phyloP scores from a whole-genome alignment of 2,113 vertebrate genomes.

The Ciconia boyciana region DNA sequence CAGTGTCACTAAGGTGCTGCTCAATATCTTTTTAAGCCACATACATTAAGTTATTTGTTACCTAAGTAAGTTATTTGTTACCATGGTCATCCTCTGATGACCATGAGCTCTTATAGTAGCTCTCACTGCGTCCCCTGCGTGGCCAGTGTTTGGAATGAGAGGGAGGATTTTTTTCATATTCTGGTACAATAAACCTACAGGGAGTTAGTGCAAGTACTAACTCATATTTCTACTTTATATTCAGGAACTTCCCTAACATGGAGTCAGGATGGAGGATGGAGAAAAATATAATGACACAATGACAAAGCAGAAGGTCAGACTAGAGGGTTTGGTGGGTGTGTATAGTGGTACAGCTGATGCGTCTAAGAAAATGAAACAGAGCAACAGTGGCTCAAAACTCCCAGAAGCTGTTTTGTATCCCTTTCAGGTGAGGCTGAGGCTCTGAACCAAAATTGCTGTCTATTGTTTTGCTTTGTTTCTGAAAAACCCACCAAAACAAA shows the following conservation, averaged over 20 bases:
- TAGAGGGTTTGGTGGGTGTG: background rate
- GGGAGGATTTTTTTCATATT: background rate
- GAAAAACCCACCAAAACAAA: background rate
- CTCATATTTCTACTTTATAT: background rate
- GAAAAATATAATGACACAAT: background rate
- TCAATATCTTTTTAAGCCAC: background rate
- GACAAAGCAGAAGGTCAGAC: background rate
- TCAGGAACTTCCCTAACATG: background rate
- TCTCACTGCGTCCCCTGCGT: background rate
- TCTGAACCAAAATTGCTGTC: background rate
- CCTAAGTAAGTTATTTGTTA: background rate
- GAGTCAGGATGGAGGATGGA: background rate
- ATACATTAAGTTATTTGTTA: background rate
- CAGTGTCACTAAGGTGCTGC: background rate
- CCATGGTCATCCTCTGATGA: background rate
- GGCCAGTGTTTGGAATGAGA: background rate
- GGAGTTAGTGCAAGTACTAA: background rate
- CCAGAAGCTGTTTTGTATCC: background rate
- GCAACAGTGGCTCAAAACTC: background rate
- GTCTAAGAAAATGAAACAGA: background rate
- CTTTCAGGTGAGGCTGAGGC: background rate
- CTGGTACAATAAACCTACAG: background rate
- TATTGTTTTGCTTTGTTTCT: background rate
- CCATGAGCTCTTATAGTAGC: background rate
- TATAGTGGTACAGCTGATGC: background rate